Base-by-base conservation (phyloP, 2,888 invertebrate species). In the Leucozona laternaria region DNA sequence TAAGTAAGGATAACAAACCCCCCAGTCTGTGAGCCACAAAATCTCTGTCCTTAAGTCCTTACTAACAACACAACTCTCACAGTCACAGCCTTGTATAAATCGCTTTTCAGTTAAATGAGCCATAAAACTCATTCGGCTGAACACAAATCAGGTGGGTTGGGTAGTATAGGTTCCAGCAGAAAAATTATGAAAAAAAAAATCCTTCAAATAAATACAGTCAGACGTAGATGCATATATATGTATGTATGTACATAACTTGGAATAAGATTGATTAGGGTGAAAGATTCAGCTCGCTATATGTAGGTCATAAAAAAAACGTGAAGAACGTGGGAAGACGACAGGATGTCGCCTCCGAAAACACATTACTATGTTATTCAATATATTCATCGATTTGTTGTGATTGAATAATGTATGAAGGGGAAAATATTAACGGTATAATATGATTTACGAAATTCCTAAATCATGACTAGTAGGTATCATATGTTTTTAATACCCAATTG, bases 81-180 rank as follows among this genome's bases (percentile, higher is more conserved):
- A 77, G 66, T 66, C 58, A 43, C 58, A 43, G 43, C 57, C 77
- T 58, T 72, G 50, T 40, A n/a, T n/a, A 76, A 82, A 82, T 82
- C 81, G 81, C 81, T 82, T 82, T 82, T 77, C 81, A 66, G 81
- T 82, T 77, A 71, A 82, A 82, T 82, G 81, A 82, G 77, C 71
- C 66, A 77, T 72, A 55, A 77, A 58, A 77, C 40, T 45, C 37
- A 82, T 82, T 77, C 64, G 58, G 17, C 22, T 82, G 77, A 58
- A 64, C 66, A 82, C n/a, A n/a, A n/a, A 77, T 77, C 64, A 82
- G 48, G 64, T 66, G 66, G 71, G 64, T n/a, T n/a, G n/a, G n/a
- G n/a, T n/a, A n/a, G n/a, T 50, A 34, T 48, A 20, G 58, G 71
- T n/a, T 57, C 17, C 8, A 55, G 22, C 40, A 22, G n/a, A n/a